phyloP scores from a whole-genome alignment of 2,888 invertebrate species.

The Tetanocera ferruginea region DNA sequence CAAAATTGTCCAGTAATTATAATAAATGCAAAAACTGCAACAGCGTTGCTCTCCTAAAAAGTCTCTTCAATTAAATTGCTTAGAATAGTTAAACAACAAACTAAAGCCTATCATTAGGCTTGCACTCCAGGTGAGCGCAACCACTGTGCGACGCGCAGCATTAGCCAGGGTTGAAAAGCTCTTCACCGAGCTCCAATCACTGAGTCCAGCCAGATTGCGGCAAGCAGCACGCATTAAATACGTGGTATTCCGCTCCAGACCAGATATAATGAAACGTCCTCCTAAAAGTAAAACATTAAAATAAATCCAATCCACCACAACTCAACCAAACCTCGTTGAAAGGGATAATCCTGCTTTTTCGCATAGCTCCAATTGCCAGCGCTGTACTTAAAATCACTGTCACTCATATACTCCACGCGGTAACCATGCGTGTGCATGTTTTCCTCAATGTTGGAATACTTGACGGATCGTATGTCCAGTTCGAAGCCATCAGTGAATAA shows the following conservation, averaged over 20 bases:
- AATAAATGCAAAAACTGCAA: not conserved
- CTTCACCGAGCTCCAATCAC: conserved; percentile 68
- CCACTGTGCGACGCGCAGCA: conserved; percentile 44
- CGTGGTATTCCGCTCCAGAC: conserved; percentile 71
- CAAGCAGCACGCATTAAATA: conserved; percentile 73
- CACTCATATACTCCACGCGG: conserved; percentile 66
- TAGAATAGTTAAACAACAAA: conserved; percentile 37
- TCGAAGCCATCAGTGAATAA: conserved; percentile 67
- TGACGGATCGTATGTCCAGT: conserved; percentile 67
- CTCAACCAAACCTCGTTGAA: conserved; percentile 63
- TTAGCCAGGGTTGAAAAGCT: conserved; percentile 63
- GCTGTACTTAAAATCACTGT: conserved; percentile 63
- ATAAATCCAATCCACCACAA: not conserved
- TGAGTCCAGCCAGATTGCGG: conserved; percentile 72
- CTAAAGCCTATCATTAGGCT: conserved; percentile 46
- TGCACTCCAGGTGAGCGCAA: conserved; percentile 39
- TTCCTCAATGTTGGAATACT: conserved; percentile 59
- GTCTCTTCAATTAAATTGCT: conserved; percentile 29
- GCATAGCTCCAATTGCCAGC: conserved; percentile 69
- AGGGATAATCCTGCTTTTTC: conserved; percentile 63
- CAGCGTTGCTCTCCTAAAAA: not conserved
- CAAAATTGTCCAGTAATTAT: not conserved
- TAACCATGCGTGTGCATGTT: conserved; percentile 68
- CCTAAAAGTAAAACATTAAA: conserved; percentile 60
- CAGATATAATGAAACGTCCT: conserved; percentile 70